Evolutionary conservation across 2,113 vertebrate species (phyloP), one percentile per base, ranked within the genome.

Genomic region (Neoarius graeffei): DNA sequence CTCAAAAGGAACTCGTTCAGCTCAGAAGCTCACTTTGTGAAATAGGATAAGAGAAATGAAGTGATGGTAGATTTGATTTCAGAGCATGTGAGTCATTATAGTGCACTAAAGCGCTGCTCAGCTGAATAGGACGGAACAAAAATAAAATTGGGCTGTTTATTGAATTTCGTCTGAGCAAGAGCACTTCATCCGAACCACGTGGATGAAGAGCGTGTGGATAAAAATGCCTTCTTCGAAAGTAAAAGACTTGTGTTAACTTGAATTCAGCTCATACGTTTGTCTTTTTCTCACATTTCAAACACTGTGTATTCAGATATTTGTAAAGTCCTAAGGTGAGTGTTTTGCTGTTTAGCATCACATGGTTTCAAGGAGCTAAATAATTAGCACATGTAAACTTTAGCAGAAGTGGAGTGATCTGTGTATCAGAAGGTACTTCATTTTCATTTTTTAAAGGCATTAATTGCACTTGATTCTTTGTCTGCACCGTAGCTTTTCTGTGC

Each of bases 31-130:
- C 76, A 7, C 25, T 54, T 27, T 17, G 10, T 14, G 17, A 4
- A 76, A 54, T 6, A 13, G 1, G 19, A 19, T 35, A 20, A 35
- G 30, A 10, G 30, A 42, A 82, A 25, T 23, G 56, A 87, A 77
- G 74, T n/a, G 85, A 73, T 10, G 35, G 20, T 81, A 60, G 76
- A 80, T 87, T 80, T 73, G 88, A 69, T 89, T 86, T 30, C 1
- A 9, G 30, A 59, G 50, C 20, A n/a, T 50, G 23, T 19, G 74
- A 64, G 73, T 74, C 23, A 30, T 66, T 73, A 60, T 27, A 30
- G 54, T 59, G 84, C 25, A 2, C 27, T 60, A 69, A 83, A 76
- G 81, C 17, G 50, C 27, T 56, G 17, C 17, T 54, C n/a, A 35
- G 74, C 19, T 48, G 10, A 59, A 62, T n/a, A 17, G 66, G 14